Base-by-base conservation (phyloP, 1,140 invertebrate species). In the Drosophila bocki region DNA sequence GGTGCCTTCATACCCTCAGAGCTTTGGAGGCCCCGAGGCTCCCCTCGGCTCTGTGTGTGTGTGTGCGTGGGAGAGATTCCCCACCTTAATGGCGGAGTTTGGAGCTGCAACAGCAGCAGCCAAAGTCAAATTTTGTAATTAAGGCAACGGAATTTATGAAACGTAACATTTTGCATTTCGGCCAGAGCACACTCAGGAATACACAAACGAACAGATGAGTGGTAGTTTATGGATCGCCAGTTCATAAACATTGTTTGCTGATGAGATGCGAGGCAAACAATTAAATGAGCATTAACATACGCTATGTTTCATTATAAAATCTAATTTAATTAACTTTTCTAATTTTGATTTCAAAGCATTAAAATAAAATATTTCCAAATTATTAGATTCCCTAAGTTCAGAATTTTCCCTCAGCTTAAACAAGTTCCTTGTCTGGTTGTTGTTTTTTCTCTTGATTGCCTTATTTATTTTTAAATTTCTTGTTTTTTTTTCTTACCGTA, bases 111-210 rank as follows among this genome's bases (percentile, higher is more conserved):
- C 68, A 60, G 68, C 81, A 59, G 26, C 54, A 80, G 63, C 67
- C 71, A 77, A 60, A 85, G 70, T 82, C 75, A 90, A 90, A 90
- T 77, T 88, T 74, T 79, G 81, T 91, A 90, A 91, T 90, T 91
- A 90, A 90, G 84, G 78, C 78, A 82, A 68, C 78, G 71, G 75
- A 90, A 90, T 90, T 90, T 90, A 90, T 90, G 85, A 90, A 90
- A 90, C 86, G 85, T 90, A 90, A 90, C 85, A 84, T 84, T 87
- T 83, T 78, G 61, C 69, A 88, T 78, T 78, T 78, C 41, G 51
- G 51, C 39, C 8, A 70, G 33, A 26, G 11, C 17, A 50, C 33
- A 51, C 54, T 33, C 13, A 22, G 6, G 69, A 33, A 58, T 15
- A 13, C 26, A 41, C 29, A 41, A 51, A 29, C 0, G 39, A 11